Evolutionary conservation across 2,797 vertebrate genomes (phyloP), one percentile per base, ranked within the genome.

Genomic region (Bradypus variegatus): DNA sequence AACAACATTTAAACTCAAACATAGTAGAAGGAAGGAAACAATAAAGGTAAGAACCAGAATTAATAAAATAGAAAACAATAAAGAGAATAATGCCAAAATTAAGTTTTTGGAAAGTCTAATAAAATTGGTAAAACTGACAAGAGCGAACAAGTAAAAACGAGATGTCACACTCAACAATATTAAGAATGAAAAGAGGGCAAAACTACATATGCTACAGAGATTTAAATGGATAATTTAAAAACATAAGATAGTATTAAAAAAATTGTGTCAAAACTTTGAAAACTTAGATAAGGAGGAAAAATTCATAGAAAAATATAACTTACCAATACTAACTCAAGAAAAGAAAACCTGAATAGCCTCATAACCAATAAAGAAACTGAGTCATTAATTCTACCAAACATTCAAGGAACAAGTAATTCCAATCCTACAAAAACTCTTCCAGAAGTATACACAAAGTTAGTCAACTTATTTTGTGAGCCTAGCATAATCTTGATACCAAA

Each of bases 11-110:
- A 94, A 81, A 25, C 13, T 79, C 27, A 64, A 91, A 78, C 50
- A 50, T 11, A 86, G 6, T 45, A 69, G 2, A 76, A 36, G 41
- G 33, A 48, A 85, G n/a, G 73, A 81, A 91, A 23, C 33, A 88
- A 70, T 45, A 77, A 69, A 77, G 48, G 18, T 77, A 65, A 65
- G 27, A 88, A 21, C 27, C 2, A 80, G 6, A 78, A 67, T 45
- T 78, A 78, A 75, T 92, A 83, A 77, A 90, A 62, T 18, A 81
- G 50, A 75, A 91, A 89, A 82, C 4, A 73, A 75, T 21, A 87
- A 11, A 69, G 45, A 27, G 15, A 41, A 41, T 36, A 87, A 76
- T 75, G 16, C 4, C 73, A 36, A 60, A 87, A 80, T 60, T 73
- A 38, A 27, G n/a, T 53, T 89, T 78, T 75, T 89, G 33, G 75